These are phyloP conservation scores for Xenops minutus DNA, from an alignment of 2,797 vertebrate species.

Conservation along the genomic window DNA sequence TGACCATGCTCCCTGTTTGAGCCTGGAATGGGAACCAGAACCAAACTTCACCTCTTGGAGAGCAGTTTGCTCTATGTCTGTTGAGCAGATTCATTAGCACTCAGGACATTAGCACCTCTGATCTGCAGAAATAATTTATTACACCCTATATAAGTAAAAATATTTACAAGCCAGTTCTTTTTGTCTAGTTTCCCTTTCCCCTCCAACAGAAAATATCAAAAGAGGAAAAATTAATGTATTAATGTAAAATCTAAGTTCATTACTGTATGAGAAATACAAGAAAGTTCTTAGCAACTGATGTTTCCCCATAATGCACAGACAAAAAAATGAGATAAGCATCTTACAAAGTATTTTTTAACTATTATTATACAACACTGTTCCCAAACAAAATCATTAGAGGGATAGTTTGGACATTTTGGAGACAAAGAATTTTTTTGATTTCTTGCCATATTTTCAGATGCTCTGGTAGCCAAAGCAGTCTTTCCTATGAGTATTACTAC, in stretches of 20 bases:
- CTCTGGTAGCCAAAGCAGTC: neutral
- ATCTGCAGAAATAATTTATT: neutral
- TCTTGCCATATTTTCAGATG: neutral
- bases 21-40: too few relatives aligned
- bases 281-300: neutral
- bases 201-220: neutral
- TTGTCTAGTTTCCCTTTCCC: rapidly evolving
- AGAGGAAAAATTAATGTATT: neutral
- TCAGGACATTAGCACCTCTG: neutral
- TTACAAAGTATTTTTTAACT: neutral
- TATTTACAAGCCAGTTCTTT: neutral
- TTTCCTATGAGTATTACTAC: neutral
- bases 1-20: too few relatives aligned
- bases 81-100: neutral
- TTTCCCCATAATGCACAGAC: neutral
- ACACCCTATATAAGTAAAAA: neutral
- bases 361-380: neutral
- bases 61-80: neutral
- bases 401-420: neutral
- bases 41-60: neutral
- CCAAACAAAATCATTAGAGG: neutral
- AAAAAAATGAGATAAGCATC: neutral
- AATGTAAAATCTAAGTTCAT: neutral
- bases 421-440: neutral
- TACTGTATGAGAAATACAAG: neutral